Conservation (phyloP, 1,140 invertebrate genomes). For the Drosophila orosa region DNA sequence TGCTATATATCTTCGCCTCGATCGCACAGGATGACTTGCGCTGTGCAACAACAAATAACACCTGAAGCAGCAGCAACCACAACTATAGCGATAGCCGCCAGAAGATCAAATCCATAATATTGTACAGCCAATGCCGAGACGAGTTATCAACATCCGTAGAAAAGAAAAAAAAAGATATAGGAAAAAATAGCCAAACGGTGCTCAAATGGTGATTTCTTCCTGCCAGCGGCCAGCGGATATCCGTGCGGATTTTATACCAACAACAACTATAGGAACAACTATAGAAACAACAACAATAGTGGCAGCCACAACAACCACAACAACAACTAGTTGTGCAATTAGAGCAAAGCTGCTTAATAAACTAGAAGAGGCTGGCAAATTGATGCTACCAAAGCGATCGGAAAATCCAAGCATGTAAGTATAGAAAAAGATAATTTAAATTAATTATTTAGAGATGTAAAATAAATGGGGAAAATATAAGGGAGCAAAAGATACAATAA, state of each 20-base stretch:
- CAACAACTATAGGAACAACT: slow-evolving; percentile 30
- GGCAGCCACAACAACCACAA: slow-evolving; percentile 16
- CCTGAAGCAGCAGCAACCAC: slow-evolving; percentile 21
- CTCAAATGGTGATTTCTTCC: slow-evolving; percentile 82
- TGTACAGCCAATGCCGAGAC: slow-evolving; percentile 67
- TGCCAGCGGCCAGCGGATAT: slow-evolving; percentile 77
- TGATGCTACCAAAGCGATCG: slow-evolving; percentile 60
- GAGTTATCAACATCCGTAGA: slow-evolving; percentile 78
- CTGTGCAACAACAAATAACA: slow-evolving; percentile 26
- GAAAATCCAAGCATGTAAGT: slow-evolving; percentile 66
- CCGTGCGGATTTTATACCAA: slow-evolving; percentile 78
- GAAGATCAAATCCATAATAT: slow-evolving; percentile 60
- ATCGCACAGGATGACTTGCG: slow-evolving; percentile 64
- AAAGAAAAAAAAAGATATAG: slow-evolving; percentile 37
- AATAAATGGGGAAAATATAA: not conserved
- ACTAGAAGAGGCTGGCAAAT: slow-evolving; percentile 78
- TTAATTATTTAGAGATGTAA: not conserved
- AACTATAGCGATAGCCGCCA: slow-evolving; percentile 19
- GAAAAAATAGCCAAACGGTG: slow-evolving; percentile 75
- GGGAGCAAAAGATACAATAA: not conserved
- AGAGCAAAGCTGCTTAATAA: slow-evolving; percentile 58
- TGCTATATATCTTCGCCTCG: slow-evolving; percentile 31
- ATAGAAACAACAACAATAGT: slow-evolving; percentile 15
- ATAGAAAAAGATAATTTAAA: not conserved
- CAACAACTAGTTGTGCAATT: slow-evolving; percentile 60